These are phyloP conservation scores for Scolopax bukidnonensis DNA, from an alignment of 2,797 vertebrate genomes.

Conservation along the genomic window DNA sequence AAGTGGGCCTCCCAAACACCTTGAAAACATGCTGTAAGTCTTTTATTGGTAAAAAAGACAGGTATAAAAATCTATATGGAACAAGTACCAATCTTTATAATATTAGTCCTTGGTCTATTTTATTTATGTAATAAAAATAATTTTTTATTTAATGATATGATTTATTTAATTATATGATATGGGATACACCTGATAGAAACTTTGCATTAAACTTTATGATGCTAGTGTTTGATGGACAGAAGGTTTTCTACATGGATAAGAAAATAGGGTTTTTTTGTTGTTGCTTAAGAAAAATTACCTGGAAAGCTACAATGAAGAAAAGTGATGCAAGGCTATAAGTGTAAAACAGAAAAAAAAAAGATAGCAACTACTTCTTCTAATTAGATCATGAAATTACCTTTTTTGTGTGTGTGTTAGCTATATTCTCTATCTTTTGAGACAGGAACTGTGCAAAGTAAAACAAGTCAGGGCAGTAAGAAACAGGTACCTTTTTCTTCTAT, in stretches of 20 bases:
- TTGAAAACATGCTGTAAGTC: neutral
- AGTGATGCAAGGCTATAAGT: neutral
- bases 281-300: neutral
- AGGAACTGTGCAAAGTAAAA: slow-evolving; percentile 16
- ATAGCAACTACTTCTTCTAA: neutral
- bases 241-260: neutral
- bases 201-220: neutral
- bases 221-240: neutral
- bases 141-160: neutral
- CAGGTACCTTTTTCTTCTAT: slow-evolving; percentile 29
- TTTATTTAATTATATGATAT: neutral
- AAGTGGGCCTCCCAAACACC: neutral
- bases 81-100: neutral
- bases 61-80: neutral
- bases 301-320: neutral
- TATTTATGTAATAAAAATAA: neutral
- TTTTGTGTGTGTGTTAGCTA: slow-evolving; percentile 4
- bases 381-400: neutral
- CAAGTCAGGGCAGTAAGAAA: slow-evolving; percentile 8
- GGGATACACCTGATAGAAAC: neutral
- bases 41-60: neutral
- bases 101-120: neutral
- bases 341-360: neutral
- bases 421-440: slow-evolving; percentile 35
- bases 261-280: neutral